Conservation (phyloP, 2,113 vertebrate genomes). For the Octodon degus region DNA sequence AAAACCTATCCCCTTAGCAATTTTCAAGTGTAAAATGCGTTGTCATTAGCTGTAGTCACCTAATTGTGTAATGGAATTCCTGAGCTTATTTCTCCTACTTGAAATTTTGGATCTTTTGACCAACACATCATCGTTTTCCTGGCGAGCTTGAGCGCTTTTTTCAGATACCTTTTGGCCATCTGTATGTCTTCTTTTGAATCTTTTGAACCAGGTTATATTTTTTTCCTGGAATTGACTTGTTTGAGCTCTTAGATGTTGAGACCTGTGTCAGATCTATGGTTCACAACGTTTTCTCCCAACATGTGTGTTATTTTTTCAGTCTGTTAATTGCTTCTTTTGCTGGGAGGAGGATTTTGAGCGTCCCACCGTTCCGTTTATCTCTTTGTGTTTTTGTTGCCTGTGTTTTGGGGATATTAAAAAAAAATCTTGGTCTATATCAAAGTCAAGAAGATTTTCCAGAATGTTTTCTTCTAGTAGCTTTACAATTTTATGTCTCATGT, state of each 20-base stretch:
- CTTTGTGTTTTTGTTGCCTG: neutral
- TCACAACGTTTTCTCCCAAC: neutral
- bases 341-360: neutral
- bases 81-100: slow-evolving; percentile 1
- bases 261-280: neutral
- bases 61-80: neutral
- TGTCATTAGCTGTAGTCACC: neutral
- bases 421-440: neutral
- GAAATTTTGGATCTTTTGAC: neutral
- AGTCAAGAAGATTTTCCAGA: neutral
- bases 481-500: neutral
- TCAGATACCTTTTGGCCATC: neutral
- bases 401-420: neutral
- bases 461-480: neutral
- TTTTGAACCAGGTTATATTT: neutral
- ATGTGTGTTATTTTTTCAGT: neutral
- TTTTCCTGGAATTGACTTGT: neutral
- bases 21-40: neutral
- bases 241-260: neutral
- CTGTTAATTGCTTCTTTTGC: neutral
- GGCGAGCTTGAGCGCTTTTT: neutral
- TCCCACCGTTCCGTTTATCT: neutral
- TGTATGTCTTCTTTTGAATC: neutral
- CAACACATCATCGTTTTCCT: neutral
- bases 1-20: slow-evolving; percentile 6